Evolutionary conservation across 2,888 invertebrate genomes (phyloP).

Genomic region (Pseudococcus jackbeardsleyi): DNA sequence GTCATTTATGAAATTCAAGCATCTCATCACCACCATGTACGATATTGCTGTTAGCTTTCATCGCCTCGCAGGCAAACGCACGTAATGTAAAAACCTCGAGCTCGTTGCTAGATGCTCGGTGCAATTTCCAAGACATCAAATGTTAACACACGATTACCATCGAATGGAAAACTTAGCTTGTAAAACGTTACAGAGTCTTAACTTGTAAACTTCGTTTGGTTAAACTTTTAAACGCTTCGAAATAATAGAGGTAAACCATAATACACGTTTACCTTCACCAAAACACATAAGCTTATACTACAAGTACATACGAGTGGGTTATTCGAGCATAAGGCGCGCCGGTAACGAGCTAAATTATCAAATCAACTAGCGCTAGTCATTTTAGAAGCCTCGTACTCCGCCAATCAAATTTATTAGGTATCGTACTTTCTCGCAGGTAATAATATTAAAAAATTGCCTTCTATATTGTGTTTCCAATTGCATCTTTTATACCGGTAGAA

Average conservation of each 20-base stretch:
- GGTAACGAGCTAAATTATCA: slow-evolving; percentile 35
- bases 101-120: not conserved
- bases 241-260: slow-evolving; percentile 39
- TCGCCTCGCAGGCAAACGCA: too few species aligned
- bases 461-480: too few species aligned
- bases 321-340: not conserved
- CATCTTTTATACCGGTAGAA: not conserved
- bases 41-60: too few species aligned
- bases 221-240: slow-evolving; percentile 36
- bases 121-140: slow-evolving; percentile 15
- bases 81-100: not conserved
- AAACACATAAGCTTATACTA: slow-evolving; percentile 20
- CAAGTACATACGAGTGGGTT: not conserved
- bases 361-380: not conserved
- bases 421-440: not conserved
- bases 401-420: not conserved
- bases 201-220: slow-evolving; percentile 34
- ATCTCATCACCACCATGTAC: too few species aligned
- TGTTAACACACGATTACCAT: slow-evolving; percentile 11
- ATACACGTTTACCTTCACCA: slow-evolving; percentile 26
- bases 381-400: not conserved
- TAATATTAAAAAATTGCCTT: not conserved
- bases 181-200: slow-evolving; percentile 16
- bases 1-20: too few species aligned
- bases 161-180: slow-evolving; percentile 10